Percentiles rank a stretch among this genome's conserved stretches.
These are phyloP conservation scores for Isotomurus palustris DNA, from an alignment of 2,888 invertebrate species.

Conservation along the genomic window DNA sequence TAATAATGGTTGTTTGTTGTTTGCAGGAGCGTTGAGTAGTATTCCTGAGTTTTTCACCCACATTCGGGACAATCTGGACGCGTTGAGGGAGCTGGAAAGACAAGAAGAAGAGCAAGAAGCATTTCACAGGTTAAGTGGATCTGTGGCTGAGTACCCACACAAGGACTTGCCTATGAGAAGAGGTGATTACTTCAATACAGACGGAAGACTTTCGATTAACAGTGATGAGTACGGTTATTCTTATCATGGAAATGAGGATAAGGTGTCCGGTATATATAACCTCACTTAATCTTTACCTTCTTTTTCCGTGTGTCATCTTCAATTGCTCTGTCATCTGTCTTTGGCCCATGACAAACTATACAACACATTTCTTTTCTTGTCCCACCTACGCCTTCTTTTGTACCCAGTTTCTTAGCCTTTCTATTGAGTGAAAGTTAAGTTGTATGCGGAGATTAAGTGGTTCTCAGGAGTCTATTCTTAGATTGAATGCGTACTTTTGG, in stretches of 20 bases:
- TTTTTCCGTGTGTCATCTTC: too few species aligned
- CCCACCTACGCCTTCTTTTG: too few species aligned
- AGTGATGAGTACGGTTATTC: neutral
- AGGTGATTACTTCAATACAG: conserved; percentile 10
- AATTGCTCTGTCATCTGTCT: too few species aligned
- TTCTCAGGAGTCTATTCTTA: too few species aligned
- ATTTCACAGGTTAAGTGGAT: neutral
- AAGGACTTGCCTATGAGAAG: neutral
- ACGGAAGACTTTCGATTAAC: conserved; percentile 6
- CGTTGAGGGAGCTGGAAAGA: conserved; percentile 8
- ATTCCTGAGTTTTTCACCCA: conserved; percentile 35
- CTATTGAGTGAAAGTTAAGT: too few species aligned
- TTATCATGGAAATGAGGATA: neutral
- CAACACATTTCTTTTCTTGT: too few species aligned
- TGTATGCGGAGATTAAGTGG: too few species aligned
- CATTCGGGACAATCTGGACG: conserved; percentile 30
- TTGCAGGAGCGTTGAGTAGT: conserved; percentile 33
- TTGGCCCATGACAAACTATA: too few species aligned
- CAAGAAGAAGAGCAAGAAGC: neutral
- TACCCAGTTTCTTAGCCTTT: too few species aligned
- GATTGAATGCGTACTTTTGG: too few species aligned
- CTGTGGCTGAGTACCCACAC: neutral
- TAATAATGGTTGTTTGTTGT: too few species aligned
- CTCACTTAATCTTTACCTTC: too few species aligned
- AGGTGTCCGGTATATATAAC: neutral